Conservation (phyloP, 2,113 vertebrate genomes). For the Menura novaehollandiae region DNA sequence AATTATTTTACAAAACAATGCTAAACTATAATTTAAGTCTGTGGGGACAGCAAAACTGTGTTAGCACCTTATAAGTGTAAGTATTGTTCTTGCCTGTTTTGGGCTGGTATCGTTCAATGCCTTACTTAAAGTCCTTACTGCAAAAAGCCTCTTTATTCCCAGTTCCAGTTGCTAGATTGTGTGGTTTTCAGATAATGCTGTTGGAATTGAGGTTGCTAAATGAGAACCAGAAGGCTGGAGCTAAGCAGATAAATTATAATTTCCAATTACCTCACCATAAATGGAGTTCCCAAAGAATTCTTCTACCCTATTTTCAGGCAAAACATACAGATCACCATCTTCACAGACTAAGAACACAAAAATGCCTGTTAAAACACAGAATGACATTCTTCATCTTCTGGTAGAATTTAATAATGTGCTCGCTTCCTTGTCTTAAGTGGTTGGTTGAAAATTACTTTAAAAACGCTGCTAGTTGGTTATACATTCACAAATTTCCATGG, state of each 20-base stretch:
- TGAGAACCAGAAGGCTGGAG: slow-evolving; percentile 25
- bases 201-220: slow-evolving; percentile 24
- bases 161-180: not conserved
- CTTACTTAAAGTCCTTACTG: not conserved
- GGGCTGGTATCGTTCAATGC: not conserved
- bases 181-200: slow-evolving; percentile 28
- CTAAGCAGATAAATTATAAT: slow-evolving; percentile 14
- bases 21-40: not conserved
- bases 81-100: not conserved
- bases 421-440: not conserved
- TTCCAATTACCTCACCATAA: slow-evolving; percentile 3
- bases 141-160: slow-evolving; percentile 42
- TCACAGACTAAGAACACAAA: not conserved
- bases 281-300: not conserved
- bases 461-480: not conserved
- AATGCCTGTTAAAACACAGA: not conserved
- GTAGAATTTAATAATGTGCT: not conserved
- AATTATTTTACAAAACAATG: not conserved
- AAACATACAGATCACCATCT: not conserved
- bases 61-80: not conserved
- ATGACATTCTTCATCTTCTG: not conserved
- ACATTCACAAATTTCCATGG: not conserved
- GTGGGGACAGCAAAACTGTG: not conserved
- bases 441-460: not conserved
- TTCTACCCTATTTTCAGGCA: not conserved